phyloP scores from a whole-genome alignment of 2,113 vertebrate genomes.

The Gasterosteus aculeatus region DNA sequence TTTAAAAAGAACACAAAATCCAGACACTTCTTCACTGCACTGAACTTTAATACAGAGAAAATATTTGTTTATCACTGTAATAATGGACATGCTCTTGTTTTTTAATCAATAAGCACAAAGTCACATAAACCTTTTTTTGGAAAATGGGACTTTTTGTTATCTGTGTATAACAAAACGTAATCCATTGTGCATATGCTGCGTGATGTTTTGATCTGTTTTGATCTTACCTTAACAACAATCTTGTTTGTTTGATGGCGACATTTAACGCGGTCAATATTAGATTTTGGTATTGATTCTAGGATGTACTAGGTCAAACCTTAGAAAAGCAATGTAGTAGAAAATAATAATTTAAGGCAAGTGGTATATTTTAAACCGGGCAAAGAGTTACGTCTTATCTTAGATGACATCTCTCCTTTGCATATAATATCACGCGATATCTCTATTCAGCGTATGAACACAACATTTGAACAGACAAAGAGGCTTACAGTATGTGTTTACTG shows the following conservation, averaged over 20 bases:
- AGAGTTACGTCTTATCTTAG: background rate
- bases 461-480: background rate
- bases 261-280: background rate
- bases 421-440: background rate
- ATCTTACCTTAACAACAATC: too few species aligned
- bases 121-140: background rate
- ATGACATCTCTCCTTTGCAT: background rate
- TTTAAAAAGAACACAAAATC: constrained; percentile 30
- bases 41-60: background rate
- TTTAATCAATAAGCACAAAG: constrained; percentile 8
- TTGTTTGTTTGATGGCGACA: background rate
- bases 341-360: background rate
- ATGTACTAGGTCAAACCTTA: background rate
- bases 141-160: background rate
- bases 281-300: background rate
- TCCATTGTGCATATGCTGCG: background rate
- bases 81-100: background rate
- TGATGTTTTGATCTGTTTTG: background rate
- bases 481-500: background rate
- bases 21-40: background rate
- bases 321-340: background rate
- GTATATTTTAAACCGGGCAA: background rate
- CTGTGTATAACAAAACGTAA: background rate
- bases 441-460: background rate
- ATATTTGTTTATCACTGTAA: constrained; percentile 7